These are phyloP conservation scores for Casuarius casuarius DNA, from an alignment of 2,113 vertebrate species.

Conservation along the genomic window DNA sequence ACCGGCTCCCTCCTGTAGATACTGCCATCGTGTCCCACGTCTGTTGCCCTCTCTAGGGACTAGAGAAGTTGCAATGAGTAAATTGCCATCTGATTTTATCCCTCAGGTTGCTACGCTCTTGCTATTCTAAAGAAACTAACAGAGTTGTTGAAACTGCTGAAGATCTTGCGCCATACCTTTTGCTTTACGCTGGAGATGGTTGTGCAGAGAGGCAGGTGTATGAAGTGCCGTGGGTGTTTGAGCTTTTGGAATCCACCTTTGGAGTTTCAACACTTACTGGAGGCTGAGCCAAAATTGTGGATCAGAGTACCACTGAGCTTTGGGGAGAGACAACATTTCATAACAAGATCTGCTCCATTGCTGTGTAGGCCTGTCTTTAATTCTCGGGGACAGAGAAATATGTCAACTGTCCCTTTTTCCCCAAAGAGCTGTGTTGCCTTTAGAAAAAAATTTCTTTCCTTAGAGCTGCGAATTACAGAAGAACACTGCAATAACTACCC, in stretches of 20 bases:
- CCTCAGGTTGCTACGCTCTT: not conserved
- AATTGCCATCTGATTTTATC: not conserved
- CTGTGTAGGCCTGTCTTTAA: not conserved
- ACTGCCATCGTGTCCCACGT: not conserved
- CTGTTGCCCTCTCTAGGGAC: not conserved
- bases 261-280: not conserved
- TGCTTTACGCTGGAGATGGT: not conserved
- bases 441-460: not conserved
- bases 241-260: not conserved
- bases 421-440: too few species aligned
- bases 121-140: not conserved
- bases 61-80: not conserved
- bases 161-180: not conserved
- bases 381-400: not conserved
- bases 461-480: constrained; percentile 14
- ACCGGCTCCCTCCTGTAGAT: not conserved
- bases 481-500: not conserved
- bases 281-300: not conserved
- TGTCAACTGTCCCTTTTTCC: not conserved
- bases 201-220: not conserved
- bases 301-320: not conserved
- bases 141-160: not conserved
- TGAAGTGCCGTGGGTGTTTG: not conserved
- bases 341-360: not conserved
- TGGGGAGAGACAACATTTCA: not conserved